Evolutionary conservation across 2,797 vertebrate genomes (phyloP), one percentile per base, ranked within the genome.

Genomic region (Thaleichthys pacificus): DNA sequence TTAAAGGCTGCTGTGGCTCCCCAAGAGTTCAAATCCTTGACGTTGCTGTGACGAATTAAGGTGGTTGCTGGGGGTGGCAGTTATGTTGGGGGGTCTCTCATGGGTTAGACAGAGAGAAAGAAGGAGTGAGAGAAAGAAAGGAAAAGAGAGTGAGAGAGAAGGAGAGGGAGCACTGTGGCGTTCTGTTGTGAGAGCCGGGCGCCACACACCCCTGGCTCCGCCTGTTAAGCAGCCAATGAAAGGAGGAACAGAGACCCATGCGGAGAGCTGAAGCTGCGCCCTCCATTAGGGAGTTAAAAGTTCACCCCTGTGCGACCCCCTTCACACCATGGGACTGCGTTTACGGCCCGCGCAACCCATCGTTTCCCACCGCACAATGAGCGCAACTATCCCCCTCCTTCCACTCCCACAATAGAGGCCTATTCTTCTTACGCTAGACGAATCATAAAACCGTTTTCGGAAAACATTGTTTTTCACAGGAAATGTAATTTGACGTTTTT

Each of bases 131-230:
- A 94, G 93, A 91, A 89, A 14, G 22, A n/a, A n/a, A 15, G 65
- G 38, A 11, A 22, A 1, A 15, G 28, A 1, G 24, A 5, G 65
- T 0, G 49, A 84, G 56, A 90, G 92, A 90, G 94, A 93, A 93
- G 92, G 93, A 93, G 92, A 91, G 92, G 93, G 93, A 69, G 28
- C 21, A 3, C 35, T 22, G 61, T 12, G 61, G 61, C 15, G 3
- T 21, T 19, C 42, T 49, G 49, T 64, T 66, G 54, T 66, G 32
- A 4, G 17, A 30, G 71, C 21, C 8, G 19, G n/a, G 62, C 62
- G 32, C n/a, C 51, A 42, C 70, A 22, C 47, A 62, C 61, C 70
- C 12, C 38, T 32, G 17, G 66, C 67, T 64, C 60, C 70, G 42
- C 71, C 61, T 5, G 66, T 69, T 69, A 62, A 74, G 72, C 68